These are phyloP conservation scores for Leptopilina myrica DNA, from an alignment of 2,888 invertebrate species.

Conservation along the genomic window DNA sequence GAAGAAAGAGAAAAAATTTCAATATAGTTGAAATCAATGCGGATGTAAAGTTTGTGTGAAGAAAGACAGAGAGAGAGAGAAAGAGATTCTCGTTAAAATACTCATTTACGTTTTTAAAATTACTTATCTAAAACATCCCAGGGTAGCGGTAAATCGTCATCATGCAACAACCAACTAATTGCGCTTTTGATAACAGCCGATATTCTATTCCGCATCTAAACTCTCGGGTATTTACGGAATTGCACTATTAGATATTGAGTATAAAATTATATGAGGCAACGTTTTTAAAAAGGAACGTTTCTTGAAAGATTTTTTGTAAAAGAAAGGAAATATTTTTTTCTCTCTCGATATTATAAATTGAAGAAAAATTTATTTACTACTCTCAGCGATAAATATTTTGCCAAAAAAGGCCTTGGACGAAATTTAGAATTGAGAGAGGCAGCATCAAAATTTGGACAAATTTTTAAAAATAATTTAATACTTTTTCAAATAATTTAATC, in stretches of 20 bases:
- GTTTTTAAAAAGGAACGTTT: too few relatives aligned
- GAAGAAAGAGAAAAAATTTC: neutral
- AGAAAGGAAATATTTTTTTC: too few relatives aligned
- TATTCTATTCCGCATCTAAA: neutral
- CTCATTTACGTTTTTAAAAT: constrained; percentile 26
- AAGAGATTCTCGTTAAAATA: constrained; percentile 20
- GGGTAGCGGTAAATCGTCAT: constrained; percentile 23
- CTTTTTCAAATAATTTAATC: too few relatives aligned
- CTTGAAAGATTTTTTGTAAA: too few relatives aligned
- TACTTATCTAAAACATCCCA: constrained; percentile 23
- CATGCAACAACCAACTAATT: constrained; percentile 21
- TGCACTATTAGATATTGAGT: neutral
- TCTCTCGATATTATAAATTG: too few relatives aligned
- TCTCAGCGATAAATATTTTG: neutral
- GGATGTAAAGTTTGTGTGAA: neutral
- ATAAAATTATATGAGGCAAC: neutral
- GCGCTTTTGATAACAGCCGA: constrained; percentile 14
- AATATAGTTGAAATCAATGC: constrained; percentile 3
- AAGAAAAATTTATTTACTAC: neutral
- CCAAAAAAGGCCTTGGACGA: too few relatives aligned
- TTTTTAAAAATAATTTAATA: too few relatives aligned
- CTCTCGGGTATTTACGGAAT: neutral
- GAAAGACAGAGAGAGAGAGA: neutral
- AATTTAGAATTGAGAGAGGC: too few relatives aligned
- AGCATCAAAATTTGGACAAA: too few relatives aligned